Evolutionary conservation across 92 coral and sea anemone species (phyloP).

Genomic region (Epizoanthus stellaris): DNA sequence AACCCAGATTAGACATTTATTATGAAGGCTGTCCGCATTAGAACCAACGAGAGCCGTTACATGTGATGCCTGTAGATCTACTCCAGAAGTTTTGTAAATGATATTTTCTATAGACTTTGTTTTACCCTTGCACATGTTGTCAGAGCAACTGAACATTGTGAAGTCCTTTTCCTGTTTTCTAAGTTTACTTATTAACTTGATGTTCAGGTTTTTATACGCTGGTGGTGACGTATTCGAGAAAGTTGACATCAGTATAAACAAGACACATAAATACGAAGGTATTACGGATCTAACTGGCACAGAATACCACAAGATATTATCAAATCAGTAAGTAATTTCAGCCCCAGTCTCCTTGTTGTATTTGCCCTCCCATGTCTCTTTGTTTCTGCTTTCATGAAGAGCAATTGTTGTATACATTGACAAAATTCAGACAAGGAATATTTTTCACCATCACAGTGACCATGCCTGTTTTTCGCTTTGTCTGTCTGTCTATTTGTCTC

Average conservation of each 20-base stretch:
- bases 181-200: not conserved
- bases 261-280: conserved; percentile 71
- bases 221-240: conserved; percentile 77
- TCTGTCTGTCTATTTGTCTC: not conserved
- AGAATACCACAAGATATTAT: conserved; percentile 71
- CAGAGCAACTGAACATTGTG: too few species aligned
- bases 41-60: too few species aligned
- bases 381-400: not conserved
- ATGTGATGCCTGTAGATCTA: too few species aligned
- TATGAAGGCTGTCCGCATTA: too few species aligned
- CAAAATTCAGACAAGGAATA: too few species aligned
- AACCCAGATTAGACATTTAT: too few species aligned
- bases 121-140: too few species aligned
- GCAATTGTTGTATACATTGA: too few species aligned
- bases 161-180: too few species aligned
- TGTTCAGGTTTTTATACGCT: conserved; percentile 77
- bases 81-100: too few species aligned
- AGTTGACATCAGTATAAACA: conserved; percentile 87
- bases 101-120: too few species aligned
- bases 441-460: not conserved
- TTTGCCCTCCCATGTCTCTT: not conserved
- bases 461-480: not conserved
- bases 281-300: conserved; percentile 72
- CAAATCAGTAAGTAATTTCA: conserved; percentile 73
- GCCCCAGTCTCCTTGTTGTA: not conserved